Percentiles rank a stretch among this genome's conserved stretches.
phyloP scores from a whole-genome alignment of 2,113 vertebrate genomes.

The Bubo blakistoni region DNA sequence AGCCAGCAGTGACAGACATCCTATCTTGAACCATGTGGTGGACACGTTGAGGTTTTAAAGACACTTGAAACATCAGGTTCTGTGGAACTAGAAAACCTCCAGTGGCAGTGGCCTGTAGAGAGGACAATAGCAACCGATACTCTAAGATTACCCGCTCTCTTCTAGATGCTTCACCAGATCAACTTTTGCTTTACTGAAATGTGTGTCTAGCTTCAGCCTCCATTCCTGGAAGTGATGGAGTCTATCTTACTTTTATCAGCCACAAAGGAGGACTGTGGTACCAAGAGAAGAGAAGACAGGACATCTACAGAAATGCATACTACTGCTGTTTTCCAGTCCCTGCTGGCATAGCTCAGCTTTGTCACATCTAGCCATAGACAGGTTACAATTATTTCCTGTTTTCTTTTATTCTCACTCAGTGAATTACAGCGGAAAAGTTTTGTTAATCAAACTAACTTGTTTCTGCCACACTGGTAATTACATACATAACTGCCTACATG shows the following conservation, averaged over 20 bases:
- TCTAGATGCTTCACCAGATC: neutral
- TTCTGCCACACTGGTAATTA: constrained; percentile 7
- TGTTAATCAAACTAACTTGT: neutral
- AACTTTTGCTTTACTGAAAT: neutral
- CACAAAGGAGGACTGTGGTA: neutral
- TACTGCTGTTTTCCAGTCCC: neutral
- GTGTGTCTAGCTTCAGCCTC: neutral
- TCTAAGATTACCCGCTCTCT: neutral
- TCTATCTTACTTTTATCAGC: neutral
- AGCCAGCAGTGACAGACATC: neutral
- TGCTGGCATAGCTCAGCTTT: neutral
- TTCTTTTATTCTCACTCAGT: neutral
- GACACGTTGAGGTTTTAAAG: neutral
- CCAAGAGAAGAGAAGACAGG: neutral
- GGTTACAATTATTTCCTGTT: neutral
- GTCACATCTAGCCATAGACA: neutral
- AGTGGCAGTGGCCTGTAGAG: neutral
- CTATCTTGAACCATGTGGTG: neutral
- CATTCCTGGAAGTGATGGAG: neutral
- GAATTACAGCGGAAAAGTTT: neutral
- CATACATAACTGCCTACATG: constrained; percentile 36
- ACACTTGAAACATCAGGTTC: neutral
- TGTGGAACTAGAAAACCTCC: neutral
- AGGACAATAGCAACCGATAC: neutral
- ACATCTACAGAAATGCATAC: neutral